Evolutionary conservation across 2,113 vertebrate genomes (phyloP).

Genomic region (Syrrhaptes paradoxus): DNA sequence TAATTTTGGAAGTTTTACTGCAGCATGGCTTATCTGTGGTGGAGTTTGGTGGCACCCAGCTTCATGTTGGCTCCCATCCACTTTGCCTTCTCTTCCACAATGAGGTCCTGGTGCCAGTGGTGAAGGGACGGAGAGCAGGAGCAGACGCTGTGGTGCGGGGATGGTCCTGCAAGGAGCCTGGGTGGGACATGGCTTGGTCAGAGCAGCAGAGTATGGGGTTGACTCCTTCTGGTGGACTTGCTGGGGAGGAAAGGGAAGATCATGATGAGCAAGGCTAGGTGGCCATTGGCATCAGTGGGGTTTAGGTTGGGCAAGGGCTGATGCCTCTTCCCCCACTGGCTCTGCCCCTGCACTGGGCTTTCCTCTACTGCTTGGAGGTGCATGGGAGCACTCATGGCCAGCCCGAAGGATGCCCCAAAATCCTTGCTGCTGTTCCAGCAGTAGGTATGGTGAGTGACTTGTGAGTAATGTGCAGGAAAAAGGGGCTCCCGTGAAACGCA

Average conservation of each 20-base stretch:
- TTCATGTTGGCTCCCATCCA: not conserved
- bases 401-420: not conserved
- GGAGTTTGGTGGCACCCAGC: not conserved
- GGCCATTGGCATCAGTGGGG: not conserved
- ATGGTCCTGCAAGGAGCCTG: not conserved
- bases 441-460: not conserved
- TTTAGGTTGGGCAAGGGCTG: not conserved
- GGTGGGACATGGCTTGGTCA: not conserved
- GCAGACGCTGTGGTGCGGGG: fast-evolving
- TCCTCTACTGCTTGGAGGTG: not conserved
- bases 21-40: not conserved
- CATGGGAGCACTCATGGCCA: not conserved
- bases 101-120: not conserved
- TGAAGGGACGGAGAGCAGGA: not conserved
- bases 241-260: not conserved
- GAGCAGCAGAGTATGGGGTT: not conserved
- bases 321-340: fast-evolving
- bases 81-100: not conserved
- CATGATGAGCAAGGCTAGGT: not conserved
- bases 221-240: not conserved
- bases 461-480: not conserved
- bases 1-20: not conserved
- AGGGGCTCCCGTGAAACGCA: not conserved
- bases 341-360: not conserved
- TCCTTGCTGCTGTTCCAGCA: not conserved